Base-by-base conservation (phyloP, 30 jellyfish, hydroid and myxozoan genomes). In the Turritopsis rubra region DNA sequence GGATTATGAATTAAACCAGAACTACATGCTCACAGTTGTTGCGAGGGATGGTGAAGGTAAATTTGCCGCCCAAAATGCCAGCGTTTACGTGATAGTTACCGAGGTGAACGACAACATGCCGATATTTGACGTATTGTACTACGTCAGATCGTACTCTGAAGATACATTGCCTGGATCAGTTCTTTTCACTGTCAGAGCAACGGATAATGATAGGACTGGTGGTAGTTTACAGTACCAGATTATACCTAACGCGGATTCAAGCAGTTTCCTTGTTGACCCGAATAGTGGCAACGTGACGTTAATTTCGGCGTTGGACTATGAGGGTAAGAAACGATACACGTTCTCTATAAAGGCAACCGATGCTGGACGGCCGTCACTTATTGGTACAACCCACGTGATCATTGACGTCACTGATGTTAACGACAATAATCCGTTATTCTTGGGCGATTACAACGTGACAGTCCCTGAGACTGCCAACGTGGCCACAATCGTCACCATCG, bases 371-470 rank as follows among this genome's bases (percentile, higher is more conserved):
- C 65, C 22, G 21, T n/a, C 21, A 25, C 70, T 88, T 25, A n/a
- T 66, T 21, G 96, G 95, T 17, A 53, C 66, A 9, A 91, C 97
- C 1, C 82, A 85, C 65, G 88, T 94, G 7, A 79, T 80, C 8
- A 60, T 94, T 41, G 81, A 60, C 54, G 95, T 88, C 8, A 31
- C 72, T 8, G 93, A 94, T 52, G 88, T 88, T 7, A 94, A 89
- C 86, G 99, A 94, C 80, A 89, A 94, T 53, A 85, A 85, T 1
- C 99, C 99, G 7, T 30, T 28, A 60, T 94, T 94, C 65, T 28
- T 68, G 54, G 70, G 52, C 65, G 68, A 75, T 3, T 79, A 85
- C 66, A 52, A 77, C 52, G 88, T 88, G 60, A 88, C 92, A n/a
- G 84, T 94, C 18, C 80, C 88, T 7, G 99, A 88, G 53, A 84